Evolutionary conservation across 2,113 vertebrate genomes (phyloP), one percentile per base, ranked within the genome.

Genomic region (Tympanuchus pallidicinctus): DNA sequence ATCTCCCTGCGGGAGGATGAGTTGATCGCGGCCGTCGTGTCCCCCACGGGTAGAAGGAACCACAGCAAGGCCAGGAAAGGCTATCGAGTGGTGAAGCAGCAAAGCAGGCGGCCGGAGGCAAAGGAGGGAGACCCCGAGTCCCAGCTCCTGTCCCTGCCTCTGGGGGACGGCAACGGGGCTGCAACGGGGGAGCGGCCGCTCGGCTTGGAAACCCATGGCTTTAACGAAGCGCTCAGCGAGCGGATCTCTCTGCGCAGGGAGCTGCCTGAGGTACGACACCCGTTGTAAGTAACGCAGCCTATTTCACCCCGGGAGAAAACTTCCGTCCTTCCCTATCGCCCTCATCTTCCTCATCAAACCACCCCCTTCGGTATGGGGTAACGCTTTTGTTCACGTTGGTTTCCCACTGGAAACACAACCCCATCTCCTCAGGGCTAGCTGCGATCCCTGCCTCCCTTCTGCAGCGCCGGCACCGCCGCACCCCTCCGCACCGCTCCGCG

Each of bases 1-100:
- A 97, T 98, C 86, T 98, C 98, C 18, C 95, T 99, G 72, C 95
- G 97, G 75, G 99, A 99, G 72, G 99, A 99, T 2, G 98, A 99
- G 84, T 84, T 99, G 78, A 96, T 99, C 57, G 97, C 96, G 86
- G 98, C 97, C 6, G 89, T 98, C 10, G 95, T 70, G 94, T 98
- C 89, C 28, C 97, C 97, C 80, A 78, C 91, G 36, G 95, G 93
- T 80, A 96, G 76, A 76, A 97, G 96, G 71, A 97, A 96, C 89
- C 91, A 96, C 87, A 97, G 94, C 95, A 96, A 83, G 88, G 94
- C 94, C 84, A 98, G 93, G 95, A 98, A 95, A 86, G 96, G 95
- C 15, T 99, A 99, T 57, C 97, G 97, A 60, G 64, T 98, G 95
- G 92, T 99, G 71, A 96, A 94, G 93, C 97, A 96, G 88, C 90